Evolutionary conservation across 1,140 invertebrate genomes (phyloP).

Genomic region (Atta colombica): DNA sequence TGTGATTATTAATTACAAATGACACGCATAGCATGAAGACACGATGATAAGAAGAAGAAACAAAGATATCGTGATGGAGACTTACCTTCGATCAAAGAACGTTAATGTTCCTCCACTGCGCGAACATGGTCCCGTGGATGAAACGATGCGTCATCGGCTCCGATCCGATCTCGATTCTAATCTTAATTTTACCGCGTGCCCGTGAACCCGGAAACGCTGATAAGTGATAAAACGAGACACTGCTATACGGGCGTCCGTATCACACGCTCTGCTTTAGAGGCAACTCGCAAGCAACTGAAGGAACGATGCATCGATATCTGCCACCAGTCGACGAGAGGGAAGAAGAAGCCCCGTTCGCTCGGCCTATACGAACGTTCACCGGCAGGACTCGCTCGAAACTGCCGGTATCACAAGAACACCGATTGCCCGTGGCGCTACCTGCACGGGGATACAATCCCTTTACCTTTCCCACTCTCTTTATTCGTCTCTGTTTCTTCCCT

Average conservation of each 20-base stretch:
- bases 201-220: constrained; percentile 22
- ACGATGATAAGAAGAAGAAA: background rate
- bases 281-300: constrained; percentile 24
- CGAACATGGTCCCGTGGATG: constrained; percentile 18
- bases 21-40: background rate
- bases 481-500: background rate
- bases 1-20: background rate
- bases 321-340: constrained; percentile 29
- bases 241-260: background rate
- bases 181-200: background rate
- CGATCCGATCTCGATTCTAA: background rate
- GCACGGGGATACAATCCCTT: constrained; percentile 54
- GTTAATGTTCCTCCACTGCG: constrained; percentile 2
- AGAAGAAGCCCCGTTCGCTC: constrained; percentile 43
- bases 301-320: constrained; percentile 20
- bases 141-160: constrained; percentile 23
- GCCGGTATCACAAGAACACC: constrained; percentile 56
- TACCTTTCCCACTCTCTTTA: constrained; percentile 34
- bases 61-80: background rate
- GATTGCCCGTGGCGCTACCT: constrained; percentile 62
- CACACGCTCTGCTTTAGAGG: constrained; percentile 20
- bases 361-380: constrained; percentile 52
- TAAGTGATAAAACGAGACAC: constrained; percentile 15
- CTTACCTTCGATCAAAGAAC: constrained; percentile 48
- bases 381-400: constrained; percentile 74